A percentile compares a stretch with the other conserved stretches of the same genome.
Conservation (phyloP, 2,113 vertebrate genomes). For the Pseudopipra pipra region DNA sequence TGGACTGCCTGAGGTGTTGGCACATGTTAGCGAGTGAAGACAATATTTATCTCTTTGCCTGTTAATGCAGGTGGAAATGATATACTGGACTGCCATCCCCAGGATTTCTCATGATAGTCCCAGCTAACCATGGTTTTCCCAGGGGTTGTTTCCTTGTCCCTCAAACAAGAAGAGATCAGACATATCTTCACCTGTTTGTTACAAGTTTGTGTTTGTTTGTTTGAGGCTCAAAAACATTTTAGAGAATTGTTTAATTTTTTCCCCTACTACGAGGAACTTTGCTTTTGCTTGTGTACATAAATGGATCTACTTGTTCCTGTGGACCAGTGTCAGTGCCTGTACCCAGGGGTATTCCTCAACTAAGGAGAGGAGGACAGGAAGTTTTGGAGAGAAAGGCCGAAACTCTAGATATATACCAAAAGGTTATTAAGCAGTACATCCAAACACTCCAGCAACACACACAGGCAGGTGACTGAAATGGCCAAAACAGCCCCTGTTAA, state of each 20-base stretch:
- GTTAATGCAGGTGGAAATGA: background rate
- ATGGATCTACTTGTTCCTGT: background rate
- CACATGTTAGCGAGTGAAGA: fast-evolving
- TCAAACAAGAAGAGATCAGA: background rate
- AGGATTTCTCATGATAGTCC: background rate
- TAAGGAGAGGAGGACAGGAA: background rate
- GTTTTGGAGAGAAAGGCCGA: background rate
- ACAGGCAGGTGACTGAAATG: background rate
- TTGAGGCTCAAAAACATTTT: background rate
- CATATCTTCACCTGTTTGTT: background rate
- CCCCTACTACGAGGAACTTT: fast-evolving
- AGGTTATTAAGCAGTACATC: background rate
- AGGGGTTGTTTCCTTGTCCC: background rate
- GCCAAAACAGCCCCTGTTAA: background rate
- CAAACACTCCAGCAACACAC: background rate
- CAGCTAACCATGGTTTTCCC: background rate
- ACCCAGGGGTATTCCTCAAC: background rate
- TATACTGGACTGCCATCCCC: fast-evolving
- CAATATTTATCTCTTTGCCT: background rate
- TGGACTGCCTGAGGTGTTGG: background rate
- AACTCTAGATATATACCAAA: background rate
- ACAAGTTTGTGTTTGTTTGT: background rate
- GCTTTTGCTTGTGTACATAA: background rate
- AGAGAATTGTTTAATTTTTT: background rate
- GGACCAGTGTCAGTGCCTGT: background rate